These are phyloP conservation scores for Catocala fraxini DNA, from an alignment of 2,888 invertebrate species.

Conservation along the genomic window DNA sequence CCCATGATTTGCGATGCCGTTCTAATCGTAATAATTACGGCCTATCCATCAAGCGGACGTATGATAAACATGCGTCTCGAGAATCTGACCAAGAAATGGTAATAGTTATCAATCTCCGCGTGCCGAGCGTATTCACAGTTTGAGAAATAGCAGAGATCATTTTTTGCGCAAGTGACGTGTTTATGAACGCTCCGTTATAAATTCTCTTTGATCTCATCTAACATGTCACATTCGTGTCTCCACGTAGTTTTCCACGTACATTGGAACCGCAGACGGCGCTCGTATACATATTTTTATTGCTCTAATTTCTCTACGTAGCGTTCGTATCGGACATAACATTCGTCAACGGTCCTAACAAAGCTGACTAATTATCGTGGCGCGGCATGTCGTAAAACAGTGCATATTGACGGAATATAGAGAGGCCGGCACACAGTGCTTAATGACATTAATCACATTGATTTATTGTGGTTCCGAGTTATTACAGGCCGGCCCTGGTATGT, in stretches of 20 bases:
- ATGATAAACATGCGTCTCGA: conserved; percentile 75
- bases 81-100: conserved; percentile 68
- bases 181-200: conserved; percentile 80
- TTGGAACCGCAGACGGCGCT: conserved; percentile 57
- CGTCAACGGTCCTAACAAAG: conserved; percentile 84
- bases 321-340: conserved; percentile 68
- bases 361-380: conserved; percentile 87
- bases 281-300: conserved; percentile 68
- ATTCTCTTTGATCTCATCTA: conserved; percentile 81
- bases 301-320: conserved; percentile 65
- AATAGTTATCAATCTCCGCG: conserved; percentile 70
- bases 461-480: conserved; percentile 88
- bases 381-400: conserved; percentile 87
- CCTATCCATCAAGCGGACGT: conserved; percentile 82
- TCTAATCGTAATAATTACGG: conserved; percentile 85
- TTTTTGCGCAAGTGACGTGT: conserved; percentile 80
- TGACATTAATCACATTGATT: conserved; percentile 88
- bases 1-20: conserved; percentile 85
- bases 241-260: conserved; percentile 54
- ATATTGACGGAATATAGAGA: conserved; percentile 88
- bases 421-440: conserved; percentile 88
- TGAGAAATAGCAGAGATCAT: conserved; percentile 84
- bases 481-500: conserved; percentile 78
- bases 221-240: conserved; percentile 67
- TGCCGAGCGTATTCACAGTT: conserved; percentile 62